phyloP scores from a whole-genome alignment of 2,113 vertebrate species.

The Tupaia tana region DNA sequence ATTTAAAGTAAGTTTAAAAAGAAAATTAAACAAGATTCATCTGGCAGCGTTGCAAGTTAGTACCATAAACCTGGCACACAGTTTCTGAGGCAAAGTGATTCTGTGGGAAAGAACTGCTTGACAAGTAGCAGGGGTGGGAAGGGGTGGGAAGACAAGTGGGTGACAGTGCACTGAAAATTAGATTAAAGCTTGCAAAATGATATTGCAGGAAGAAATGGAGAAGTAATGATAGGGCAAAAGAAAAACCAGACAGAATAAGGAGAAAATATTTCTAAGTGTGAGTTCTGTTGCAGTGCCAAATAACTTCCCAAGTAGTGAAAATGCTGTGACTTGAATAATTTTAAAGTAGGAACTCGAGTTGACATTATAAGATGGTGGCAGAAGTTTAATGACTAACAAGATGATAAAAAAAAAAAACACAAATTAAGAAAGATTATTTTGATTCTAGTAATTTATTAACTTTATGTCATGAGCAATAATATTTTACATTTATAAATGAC shows the following conservation, averaged over 20 bases:
- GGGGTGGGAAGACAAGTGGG: slow-evolving; percentile 4
- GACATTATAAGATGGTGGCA: not conserved
- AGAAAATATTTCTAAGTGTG: not conserved
- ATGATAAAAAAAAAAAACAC: not conserved
- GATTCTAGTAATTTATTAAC: not conserved
- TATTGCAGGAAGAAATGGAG: slow-evolving; percentile 1
- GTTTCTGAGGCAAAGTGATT: slow-evolving; percentile 42
- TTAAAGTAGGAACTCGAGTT: not conserved
- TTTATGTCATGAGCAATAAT: not conserved
- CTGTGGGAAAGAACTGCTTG: slow-evolving; percentile 39
- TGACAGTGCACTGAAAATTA: slow-evolving; percentile 40
- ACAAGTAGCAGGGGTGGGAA: slow-evolving; percentile 32
- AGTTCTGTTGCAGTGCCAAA: not conserved
- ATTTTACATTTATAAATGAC: not conserved
- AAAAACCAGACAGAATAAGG: not conserved
- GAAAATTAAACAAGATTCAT: slow-evolving; percentile 70
- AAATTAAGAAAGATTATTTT: slow-evolving; percentile 5
- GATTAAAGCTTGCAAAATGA: slow-evolving; percentile 11
- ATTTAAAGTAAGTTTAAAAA: slow-evolving; percentile 62
- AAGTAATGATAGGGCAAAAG: slow-evolving; percentile 15
- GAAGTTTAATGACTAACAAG: not conserved
- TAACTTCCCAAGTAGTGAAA: not conserved
- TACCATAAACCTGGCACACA: slow-evolving; percentile 16
- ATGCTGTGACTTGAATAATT: slow-evolving; percentile 12
- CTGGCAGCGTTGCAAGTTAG: not conserved